Evolutionary conservation across 2,797 vertebrate genomes (phyloP).

Genomic region (Pseudomugil tenellus): DNA sequence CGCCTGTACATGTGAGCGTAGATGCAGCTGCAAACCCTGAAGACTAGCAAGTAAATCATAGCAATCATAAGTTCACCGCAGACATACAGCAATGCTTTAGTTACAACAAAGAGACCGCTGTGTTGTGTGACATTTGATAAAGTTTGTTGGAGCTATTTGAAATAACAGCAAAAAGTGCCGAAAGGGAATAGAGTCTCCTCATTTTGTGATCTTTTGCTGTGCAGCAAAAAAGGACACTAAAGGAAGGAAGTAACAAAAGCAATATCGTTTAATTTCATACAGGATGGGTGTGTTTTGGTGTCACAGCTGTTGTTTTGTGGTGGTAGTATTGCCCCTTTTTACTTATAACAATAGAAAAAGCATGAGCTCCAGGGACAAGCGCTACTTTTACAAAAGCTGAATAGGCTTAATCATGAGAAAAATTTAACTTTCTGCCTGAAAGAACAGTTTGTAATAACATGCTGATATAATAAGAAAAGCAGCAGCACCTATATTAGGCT

Average conservation of each 20-base stretch:
- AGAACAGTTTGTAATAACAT: background rate
- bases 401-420: slow-evolving; percentile 2
- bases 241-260: background rate
- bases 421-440: slow-evolving; percentile 23
- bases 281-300: background rate
- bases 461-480: slow-evolving; percentile 5
- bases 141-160: background rate
- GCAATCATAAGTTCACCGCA: background rate
- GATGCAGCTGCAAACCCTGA: background rate
- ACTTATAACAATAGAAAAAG: slow-evolving; percentile 4
- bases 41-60: background rate
- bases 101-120: background rate
- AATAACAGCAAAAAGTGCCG: background rate
- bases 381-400: slow-evolving; percentile 4
- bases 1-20: background rate
- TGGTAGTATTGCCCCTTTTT: background rate
- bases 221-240: background rate
- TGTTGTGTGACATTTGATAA: background rate
- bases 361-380: slow-evolving; percentile 10
- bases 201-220: background rate
- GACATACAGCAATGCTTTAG: background rate
- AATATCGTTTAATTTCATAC: background rate
- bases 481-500: background rate
- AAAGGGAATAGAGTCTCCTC: background rate
- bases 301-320: background rate